Conservation (phyloP, 2,113 vertebrate genomes). For the Bubalus kerabau region DNA sequence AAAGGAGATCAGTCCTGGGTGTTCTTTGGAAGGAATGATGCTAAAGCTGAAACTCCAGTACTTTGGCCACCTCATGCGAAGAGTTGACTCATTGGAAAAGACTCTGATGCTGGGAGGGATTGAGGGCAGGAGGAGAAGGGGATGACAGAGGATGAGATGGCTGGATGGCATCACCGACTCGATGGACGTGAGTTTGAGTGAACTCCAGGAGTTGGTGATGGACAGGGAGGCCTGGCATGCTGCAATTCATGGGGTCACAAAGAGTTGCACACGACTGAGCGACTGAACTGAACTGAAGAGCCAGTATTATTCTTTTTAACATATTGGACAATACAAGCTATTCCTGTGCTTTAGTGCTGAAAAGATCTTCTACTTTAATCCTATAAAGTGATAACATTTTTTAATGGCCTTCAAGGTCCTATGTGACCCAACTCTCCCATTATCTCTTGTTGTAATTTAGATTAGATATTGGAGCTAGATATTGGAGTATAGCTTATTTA, state of each 20-base stretch:
- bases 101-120: too few species aligned
- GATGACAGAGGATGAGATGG: too few species aligned
- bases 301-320: neutral
- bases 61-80: too few species aligned
- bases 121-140: too few species aligned
- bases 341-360: neutral
- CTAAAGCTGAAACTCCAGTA: too few species aligned
- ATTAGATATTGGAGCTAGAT: neutral
- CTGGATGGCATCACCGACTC: too few species aligned
- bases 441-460: neutral
- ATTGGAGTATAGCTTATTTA: neutral
- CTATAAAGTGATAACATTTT: neutral
- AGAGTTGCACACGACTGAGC: accelerated
- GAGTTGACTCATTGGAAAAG: too few species aligned
- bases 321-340: neutral
- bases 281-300: neutral
- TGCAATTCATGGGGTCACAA: accelerated
- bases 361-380: neutral
- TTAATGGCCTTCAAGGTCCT: neutral
- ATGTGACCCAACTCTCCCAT: neutral
- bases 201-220: too few species aligned
- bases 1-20: too few species aligned
- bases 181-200: too few species aligned
- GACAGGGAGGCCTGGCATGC: too few species aligned
- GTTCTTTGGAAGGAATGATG: too few species aligned